Percentiles rank a stretch among this genome's conserved stretches.
phyloP scores from a whole-genome alignment of 2,113 vertebrate species.

The Myxocyprinus asiaticus region DNA sequence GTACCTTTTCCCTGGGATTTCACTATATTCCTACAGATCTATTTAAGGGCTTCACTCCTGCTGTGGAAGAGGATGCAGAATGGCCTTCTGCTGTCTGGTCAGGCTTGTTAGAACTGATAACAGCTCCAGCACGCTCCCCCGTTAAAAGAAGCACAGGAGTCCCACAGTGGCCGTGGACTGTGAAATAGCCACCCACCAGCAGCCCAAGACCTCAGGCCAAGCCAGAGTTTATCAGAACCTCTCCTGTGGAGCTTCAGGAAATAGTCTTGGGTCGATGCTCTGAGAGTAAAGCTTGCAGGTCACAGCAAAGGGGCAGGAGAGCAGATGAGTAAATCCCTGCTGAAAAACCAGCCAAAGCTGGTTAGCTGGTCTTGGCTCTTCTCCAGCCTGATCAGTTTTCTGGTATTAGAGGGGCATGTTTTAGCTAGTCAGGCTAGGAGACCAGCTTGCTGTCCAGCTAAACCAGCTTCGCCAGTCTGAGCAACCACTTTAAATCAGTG shows the following conservation, averaged over 20 bases:
- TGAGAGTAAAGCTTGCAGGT: background rate
- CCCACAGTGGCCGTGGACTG: conserved; percentile 23
- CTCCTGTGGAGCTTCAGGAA: conserved; percentile 12
- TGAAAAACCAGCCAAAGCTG: too few relatives aligned
- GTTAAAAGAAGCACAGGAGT: conserved; percentile 33
- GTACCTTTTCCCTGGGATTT: background rate
- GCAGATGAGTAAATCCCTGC: background rate
- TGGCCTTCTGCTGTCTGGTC: background rate
- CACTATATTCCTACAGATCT: conserved; percentile 8
- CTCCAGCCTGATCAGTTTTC: too few relatives aligned
- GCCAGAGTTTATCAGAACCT: background rate
- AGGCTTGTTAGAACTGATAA: conserved; percentile 32
- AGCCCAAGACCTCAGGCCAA: background rate
- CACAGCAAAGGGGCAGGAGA: background rate
- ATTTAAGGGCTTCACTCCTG: conserved; percentile 4
- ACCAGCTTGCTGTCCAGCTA: too few relatives aligned
- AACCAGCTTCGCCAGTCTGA: too few relatives aligned
- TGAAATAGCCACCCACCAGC: background rate
- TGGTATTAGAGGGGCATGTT: too few relatives aligned
- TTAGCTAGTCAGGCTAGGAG: too few relatives aligned
- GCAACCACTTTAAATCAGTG: too few relatives aligned
- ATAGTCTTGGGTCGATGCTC: background rate
- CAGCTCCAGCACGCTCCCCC: conserved; percentile 22
- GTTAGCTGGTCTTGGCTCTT: too few relatives aligned
- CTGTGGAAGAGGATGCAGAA: background rate